Base-by-base conservation (phyloP, 2,888 invertebrate species). In the Ormia ochracea region DNA sequence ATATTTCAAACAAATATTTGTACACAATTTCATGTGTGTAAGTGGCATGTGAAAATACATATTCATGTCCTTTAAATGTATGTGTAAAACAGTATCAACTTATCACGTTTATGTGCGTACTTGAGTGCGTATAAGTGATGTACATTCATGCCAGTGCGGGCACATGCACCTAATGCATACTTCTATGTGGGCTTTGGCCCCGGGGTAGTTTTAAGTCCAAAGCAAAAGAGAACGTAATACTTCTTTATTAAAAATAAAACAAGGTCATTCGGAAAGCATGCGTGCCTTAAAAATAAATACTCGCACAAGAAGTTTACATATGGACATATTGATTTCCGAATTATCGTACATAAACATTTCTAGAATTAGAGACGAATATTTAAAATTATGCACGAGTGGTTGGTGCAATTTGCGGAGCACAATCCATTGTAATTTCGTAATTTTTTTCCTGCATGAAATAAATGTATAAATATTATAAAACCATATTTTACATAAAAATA, bases 401-500 rank as follows among this genome's bases (percentile, higher is more conserved):
- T n/a, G n/a, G 21, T 17, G 26, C 12, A 73, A 56, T 17, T 45
- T 38, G 21, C 10, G n/a, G 48, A 54, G 59, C 43, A n/a, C 9
- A 52, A 31, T 23, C 31, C 10, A 45, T 26, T 65, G 9, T 58
- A 26, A n/a, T 2, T 43, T 63, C 7, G 14, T 38, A 28, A 52
- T 23, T 31, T 14, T 63, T 36, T 36, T 33, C 21, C 1, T 6
- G 10, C 33, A 26, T 26, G 10, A 7, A 43, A 41, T 4, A 52
- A 72, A 41, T 38, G 33, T 10, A 69, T 19, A 65, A 73, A 68
- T 66, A 68, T 68, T 63, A 61, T 63, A 73, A 74, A 66, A 72
- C 50, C 54, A 50, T 54, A 66, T 76, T n/a, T n/a, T 80, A 36
- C 63, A 68, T 80, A 68, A 63, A 80, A 73, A 80, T 80, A 80